These are phyloP conservation scores for Aphidius ervi DNA, from an alignment of 1,140 invertebrate genomes.

Conservation along the genomic window DNA sequence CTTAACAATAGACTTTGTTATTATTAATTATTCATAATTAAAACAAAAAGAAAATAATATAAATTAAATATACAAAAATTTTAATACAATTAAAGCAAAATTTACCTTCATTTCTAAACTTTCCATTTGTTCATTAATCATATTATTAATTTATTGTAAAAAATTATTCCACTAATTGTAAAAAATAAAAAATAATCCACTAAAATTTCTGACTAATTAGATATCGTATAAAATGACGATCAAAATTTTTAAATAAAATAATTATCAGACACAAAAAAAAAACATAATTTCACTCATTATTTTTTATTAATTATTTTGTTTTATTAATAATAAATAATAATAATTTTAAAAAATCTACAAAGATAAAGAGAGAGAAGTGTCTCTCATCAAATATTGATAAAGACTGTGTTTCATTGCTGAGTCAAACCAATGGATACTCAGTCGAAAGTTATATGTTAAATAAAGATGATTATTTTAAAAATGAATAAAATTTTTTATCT, in stretches of 20 bases:
- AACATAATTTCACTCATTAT: neutral
- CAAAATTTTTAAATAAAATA: constrained; percentile 3
- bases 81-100: neutral
- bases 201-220: constrained; percentile 5
- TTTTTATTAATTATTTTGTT: no score
- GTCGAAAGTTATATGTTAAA: neutral
- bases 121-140: constrained; percentile 18
- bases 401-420: neutral
- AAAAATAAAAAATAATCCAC: constrained; percentile 8
- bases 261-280: neutral
- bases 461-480: constrained; percentile 9
- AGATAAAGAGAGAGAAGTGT: neutral
- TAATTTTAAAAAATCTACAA: no score
- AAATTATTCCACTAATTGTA: neutral
- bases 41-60: constrained; percentile 11
- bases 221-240: neutral
- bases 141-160: neutral
- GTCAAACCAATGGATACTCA: neutral
- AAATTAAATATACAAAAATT: constrained; percentile 1
- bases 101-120: constrained; percentile 20
- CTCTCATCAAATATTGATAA: neutral
- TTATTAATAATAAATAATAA: no score
- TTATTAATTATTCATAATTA: neutral
- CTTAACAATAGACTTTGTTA: neutral
- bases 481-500: neutral